phyloP scores from a whole-genome alignment of 2,113 vertebrate genomes.

The Colius striatus region DNA sequence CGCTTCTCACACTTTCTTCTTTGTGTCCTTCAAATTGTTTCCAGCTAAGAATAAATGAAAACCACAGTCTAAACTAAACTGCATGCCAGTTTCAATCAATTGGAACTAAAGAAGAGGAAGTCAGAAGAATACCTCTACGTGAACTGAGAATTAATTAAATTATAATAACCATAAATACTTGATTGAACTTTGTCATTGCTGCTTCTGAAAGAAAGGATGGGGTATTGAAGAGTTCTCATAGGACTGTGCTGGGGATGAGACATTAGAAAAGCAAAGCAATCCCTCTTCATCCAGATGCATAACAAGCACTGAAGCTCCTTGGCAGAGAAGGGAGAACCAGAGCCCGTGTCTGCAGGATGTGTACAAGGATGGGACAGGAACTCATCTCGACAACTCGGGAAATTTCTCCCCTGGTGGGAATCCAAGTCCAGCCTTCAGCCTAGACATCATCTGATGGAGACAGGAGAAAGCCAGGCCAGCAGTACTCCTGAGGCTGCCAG shows the following conservation, averaged over 20 bases:
- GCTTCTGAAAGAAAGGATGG: not conserved
- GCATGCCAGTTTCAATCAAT: not conserved
- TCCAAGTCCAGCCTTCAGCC: not conserved
- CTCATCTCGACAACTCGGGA: not conserved
- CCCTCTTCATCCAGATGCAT: accelerated
- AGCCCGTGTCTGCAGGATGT: not conserved
- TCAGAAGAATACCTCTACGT: not conserved
- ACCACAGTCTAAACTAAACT: not conserved
- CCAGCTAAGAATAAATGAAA: constrained; percentile 2
- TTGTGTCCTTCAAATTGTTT: constrained; percentile 1
- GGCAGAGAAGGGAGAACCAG: not conserved
- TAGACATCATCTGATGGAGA: accelerated
- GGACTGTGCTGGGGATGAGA: not conserved
- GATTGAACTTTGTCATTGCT: not conserved
- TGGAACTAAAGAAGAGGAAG: not conserved
- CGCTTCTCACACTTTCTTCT: not conserved
- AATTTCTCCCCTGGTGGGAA: not conserved
- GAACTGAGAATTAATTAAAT: not conserved
- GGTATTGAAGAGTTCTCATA: not conserved
- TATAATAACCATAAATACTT: not conserved
- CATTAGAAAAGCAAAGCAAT: not conserved
- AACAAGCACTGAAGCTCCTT: not conserved
- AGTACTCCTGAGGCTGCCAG: not conserved
- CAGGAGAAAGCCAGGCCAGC: not conserved
- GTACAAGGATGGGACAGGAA: not conserved